phyloP scores from a whole-genome alignment of 2,113 vertebrate genomes.

The Corythornis madagascariensis region DNA sequence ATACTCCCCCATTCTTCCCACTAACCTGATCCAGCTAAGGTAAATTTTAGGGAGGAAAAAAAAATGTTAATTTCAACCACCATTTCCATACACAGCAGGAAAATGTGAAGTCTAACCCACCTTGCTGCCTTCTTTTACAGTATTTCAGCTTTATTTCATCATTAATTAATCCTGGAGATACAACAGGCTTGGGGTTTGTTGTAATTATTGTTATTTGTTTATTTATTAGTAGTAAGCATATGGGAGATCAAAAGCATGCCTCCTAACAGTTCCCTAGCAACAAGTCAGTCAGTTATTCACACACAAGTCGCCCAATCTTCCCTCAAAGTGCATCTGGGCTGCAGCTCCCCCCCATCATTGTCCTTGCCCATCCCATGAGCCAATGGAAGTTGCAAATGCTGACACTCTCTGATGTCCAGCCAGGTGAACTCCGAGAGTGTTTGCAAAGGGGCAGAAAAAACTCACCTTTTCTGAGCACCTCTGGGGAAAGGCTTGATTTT shows the following conservation, averaged over 20 bases:
- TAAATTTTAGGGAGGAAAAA: conserved; percentile 42
- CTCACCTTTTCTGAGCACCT: background rate
- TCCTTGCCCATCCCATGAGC: background rate
- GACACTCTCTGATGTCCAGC: rapidly evolving
- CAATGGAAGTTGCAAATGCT: background rate
- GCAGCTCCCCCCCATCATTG: rapidly evolving
- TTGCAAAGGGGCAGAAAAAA: background rate
- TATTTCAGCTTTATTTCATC: conserved; percentile 73
- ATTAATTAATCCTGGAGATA: conserved; percentile 79
- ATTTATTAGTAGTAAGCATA: conserved; percentile 76
- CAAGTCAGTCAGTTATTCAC: conserved; percentile 44
- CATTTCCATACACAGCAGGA: conserved; percentile 1
- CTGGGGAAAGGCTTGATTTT: conserved; percentile 8
- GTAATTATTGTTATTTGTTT: conserved; percentile 81
- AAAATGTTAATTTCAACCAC: conserved; percentile 31
- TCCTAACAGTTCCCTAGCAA: conserved; percentile 75
- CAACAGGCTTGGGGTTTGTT: conserved; percentile 77
- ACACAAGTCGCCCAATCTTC: background rate
- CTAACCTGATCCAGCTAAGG: conserved; percentile 53
- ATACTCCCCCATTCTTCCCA: conserved; percentile 42
- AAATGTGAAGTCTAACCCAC: conserved; percentile 22
- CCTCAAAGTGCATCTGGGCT: background rate
- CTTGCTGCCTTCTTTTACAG: conserved; percentile 49
- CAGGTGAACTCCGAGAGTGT: background rate
- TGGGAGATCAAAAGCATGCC: conserved; percentile 74